A percentile compares a stretch with the other conserved stretches of the same genome.
phyloP scores from a whole-genome alignment of 2,888 invertebrate genomes.

The Yponomeuta cagnagella region DNA sequence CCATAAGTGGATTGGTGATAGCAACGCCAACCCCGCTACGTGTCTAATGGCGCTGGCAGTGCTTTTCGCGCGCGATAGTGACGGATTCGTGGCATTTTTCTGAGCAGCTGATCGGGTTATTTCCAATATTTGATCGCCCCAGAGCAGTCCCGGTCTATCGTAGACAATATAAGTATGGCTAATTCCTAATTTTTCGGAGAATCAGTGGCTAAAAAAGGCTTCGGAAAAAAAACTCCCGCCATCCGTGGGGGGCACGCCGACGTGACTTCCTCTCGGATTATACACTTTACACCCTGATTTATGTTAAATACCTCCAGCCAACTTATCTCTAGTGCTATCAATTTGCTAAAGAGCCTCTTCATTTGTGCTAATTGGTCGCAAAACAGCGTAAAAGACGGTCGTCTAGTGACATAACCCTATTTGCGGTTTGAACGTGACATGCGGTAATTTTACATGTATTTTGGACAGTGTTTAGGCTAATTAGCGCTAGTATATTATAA shows the following conservation, averaged over 20 bases:
- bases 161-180: conserved; percentile 35
- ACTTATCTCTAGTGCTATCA: not conserved
- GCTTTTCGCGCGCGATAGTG: conserved; percentile 75
- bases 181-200: not conserved
- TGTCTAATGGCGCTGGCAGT: conserved; percentile 76
- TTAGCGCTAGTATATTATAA: conserved; percentile 26
- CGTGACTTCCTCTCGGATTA: conserved; percentile 36
- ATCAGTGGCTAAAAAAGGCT: conserved; percentile 17
- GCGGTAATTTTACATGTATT: conserved; percentile 61
- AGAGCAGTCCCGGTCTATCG: conserved; percentile 38
- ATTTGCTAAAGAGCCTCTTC: conserved; percentile 23
- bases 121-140: conserved; percentile 35
- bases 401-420: conserved; percentile 75
- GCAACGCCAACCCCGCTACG: conserved; percentile 72
- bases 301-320: not conserved
- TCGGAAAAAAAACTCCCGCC: conserved; percentile 66
- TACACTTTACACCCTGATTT: conserved; percentile 34
- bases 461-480: conserved; percentile 23
- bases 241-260: conserved; percentile 72
- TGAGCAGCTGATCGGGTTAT: conserved; percentile 56
- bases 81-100: conserved; percentile 75
- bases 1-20: conserved; percentile 64
- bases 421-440: conserved; percentile 69
- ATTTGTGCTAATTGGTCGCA: conserved; percentile 20
- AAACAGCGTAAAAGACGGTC: conserved; percentile 49